Evolutionary conservation across 2,888 invertebrate genomes (phyloP), one percentile per base, ranked within the genome.

Genomic region (Hanleya hanleyi): DNA sequence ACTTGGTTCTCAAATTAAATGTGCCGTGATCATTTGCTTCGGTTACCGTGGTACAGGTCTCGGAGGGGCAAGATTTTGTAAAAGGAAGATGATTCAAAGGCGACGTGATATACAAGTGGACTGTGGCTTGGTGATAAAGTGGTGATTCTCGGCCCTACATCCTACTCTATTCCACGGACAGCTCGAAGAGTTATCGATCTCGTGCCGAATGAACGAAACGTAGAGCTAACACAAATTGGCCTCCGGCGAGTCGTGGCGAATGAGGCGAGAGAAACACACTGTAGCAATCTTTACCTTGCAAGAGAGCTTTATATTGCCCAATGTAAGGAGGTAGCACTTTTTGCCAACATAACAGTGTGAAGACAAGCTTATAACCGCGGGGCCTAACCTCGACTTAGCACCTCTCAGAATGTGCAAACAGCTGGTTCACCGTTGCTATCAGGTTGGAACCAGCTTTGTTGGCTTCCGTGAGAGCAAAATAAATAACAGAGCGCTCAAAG

Each of bases 191-290:
- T n/a, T 15, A 57, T 57, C 57, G 57, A 57, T 57, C 26, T 22
- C 22, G 26, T 22, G 32, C 57, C 9, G 22, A 57, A 15, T 22
- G 57, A 57, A 26, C 2, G 29, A 22, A 26, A 57, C 57, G 29
- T 22, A 57, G 57, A 26, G 26, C 22, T 57, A 57, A 18, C 57
- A 29, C 1, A 57, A 26, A 57, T 57, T 57, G 57, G 57, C 57
- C 57, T 26, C 57, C 15, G 57, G 57, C 57, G 57, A 57, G 1
- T 57, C 12, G 57, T 18, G 26, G 15, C 4, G 57, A 57, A 29
- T 29, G 57, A 57, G 57, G 57, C 57, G 57, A 57, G 57, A 57
- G 29, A 57, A 57, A 57, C 57, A 57, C 57, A 57, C 57, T 57
- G 57, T 57, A 57, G 5, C 57, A 57, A 57, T 57, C 57, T 57